Evolutionary conservation across 2,888 invertebrate genomes (phyloP), one percentile per base, ranked within the genome.

Genomic region (Scrobipalpa atriplicella): DNA sequence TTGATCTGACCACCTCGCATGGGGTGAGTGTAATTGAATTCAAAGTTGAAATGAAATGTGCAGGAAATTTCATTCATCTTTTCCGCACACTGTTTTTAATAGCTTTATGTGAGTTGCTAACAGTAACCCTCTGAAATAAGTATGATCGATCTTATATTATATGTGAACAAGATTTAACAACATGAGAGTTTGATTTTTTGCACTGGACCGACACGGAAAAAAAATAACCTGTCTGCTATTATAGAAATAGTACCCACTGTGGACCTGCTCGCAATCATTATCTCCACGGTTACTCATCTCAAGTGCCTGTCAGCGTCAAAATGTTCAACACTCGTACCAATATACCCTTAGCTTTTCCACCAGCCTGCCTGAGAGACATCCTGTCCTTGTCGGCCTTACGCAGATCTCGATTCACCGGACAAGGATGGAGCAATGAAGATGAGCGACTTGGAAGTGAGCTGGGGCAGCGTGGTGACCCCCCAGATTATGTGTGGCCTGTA

Each of bases 201-300:
- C 5, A 29, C 29, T 3, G 29, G 29, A 29, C 29, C 29, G 2
- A 29, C 2, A 29, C 29, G 29, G 5, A 29, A 29, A 29, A 29
- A 29, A 29, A 29, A 29, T 16, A 43, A n/a, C 47, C 21, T 21
- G 29, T 58, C 16, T 36, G 2, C 1, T 7, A 36, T 29, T 58
- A 16, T 29, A 29, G 36, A 38, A 29, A 58, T 29, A n/a, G n/a
- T 29, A 58, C 5, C 58, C 56, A 38, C 56, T 39, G 68, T 62
- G 62, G 64, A 68, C 56, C 38, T 38, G 64, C 38, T 64, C 54
- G 66, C 60, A 64, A 62, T 68, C 69, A 78, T 77, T 77, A 78
- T 78, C 75, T 78, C 73, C 77, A 76, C 77, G 79, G 79, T 77
- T 76, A 73, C 78, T 76, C 76, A 76, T 77, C 76, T 68, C 72